Base-by-base conservation (phyloP, 1,140 invertebrate genomes). In the Trachymyrmex septentrionalis region DNA sequence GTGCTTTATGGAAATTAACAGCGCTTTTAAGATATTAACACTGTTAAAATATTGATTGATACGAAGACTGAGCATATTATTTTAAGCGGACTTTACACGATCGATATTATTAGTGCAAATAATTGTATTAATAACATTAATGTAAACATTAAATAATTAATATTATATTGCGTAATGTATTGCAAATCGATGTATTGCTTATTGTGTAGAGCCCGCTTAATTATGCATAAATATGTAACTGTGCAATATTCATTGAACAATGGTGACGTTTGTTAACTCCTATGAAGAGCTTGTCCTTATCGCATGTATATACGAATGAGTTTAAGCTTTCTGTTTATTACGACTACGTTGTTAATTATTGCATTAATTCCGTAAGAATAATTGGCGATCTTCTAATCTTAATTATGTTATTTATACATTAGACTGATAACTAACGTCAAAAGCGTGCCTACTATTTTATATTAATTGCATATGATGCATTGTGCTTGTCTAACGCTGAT, bases 1-100 rank as follows among this genome's bases (percentile, higher is more conserved):
- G 30, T 72, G 87, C 53, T 59, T 64, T 3, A 38, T 80, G 61
- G 19, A 76, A 71, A 89, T 89, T 85, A 89, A 89, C 87, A 50
- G n/a, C 67, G 67, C 88, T 86, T 85, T 61, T 57, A 64, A 72
- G 21, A 87, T 24, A 76, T 85, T 76, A 63, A 75, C 64, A 66
- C 16, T 63, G 10, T 71, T 57, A 27, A 57, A 27, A 16, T 27
- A 27, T 44, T 19, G 50, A 80, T 21, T 81, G 9, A 71, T 30
- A 27, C 14, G 12, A 81, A 81, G 64, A 81, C 50, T 55, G 77
- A 81, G 34, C 34, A 30, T 53, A 69, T 81, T 14, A 19, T 44
- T 24, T 44, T 44, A 50, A 50, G 44, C 66, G 66, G 14, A 10
- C 14, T 69, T 5, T 69, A 50, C 66, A 3, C 12, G 21, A 69